Base-by-base conservation (phyloP, 2,797 vertebrate genomes). In the Sebastes hubbsi region DNA sequence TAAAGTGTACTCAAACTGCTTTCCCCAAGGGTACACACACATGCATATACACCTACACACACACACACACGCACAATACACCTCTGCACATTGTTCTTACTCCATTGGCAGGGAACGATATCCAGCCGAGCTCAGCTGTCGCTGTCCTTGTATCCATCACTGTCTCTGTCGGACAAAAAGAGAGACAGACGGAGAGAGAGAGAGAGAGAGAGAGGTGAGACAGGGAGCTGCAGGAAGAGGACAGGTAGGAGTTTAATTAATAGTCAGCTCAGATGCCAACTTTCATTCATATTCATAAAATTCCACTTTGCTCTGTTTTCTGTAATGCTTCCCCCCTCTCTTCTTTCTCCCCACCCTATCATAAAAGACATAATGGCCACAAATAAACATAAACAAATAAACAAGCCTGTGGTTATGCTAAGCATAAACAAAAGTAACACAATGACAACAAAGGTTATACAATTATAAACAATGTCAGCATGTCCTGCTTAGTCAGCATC, bases 141-240 rank as follows among this genome's bases (percentile, higher is more conserved):
- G 96, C 95, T 6, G 96, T 96, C 95, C 96, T 96, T 63, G 96
- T 96, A 90, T 97, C 96, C 91, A 97, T 94, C 90, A 97, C 93
- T 34, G 96, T 97, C 91, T 96, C 96, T 97, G 93, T 87, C 82
- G 83, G 75, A 96, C 94, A 92, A 92, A 93, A 91, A 88, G 92
- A 68, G 92, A 88, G 91, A 96, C 74, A 94, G 85, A 87, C 70
- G 92, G 34, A 0, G 34, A 34, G n/a, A 36, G 10, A 36, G 24
- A 22, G 20, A 34, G 10, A 36, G 32, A 25, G 54, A 61, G 66
- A 76, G 24, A 55, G 52, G 34, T 78, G 63, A 87, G 61, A 49
- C 60, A 72, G 42, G 38, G 59, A 80, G 74, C 59, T 54, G 66
- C 66, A 55, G 67, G 66, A 64, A 25, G 63, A 72, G 68, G 72